phyloP scores from a whole-genome alignment of 92 coral and sea anemone species.

The Porites lobata region DNA sequence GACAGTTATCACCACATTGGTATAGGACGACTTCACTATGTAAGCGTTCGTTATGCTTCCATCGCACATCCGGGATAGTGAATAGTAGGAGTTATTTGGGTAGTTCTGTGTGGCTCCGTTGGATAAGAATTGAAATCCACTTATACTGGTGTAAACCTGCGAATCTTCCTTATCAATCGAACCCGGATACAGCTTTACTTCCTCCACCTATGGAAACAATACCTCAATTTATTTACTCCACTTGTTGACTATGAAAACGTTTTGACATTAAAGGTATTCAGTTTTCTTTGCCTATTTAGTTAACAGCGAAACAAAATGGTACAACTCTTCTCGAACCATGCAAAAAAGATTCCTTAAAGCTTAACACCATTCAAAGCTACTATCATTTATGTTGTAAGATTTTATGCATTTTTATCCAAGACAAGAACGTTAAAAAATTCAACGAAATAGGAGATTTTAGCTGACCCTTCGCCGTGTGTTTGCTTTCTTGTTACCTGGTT shows the following conservation, averaged over 20 bases:
- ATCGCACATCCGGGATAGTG: slow-evolving; percentile 70
- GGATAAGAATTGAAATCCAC: slow-evolving; percentile 77
- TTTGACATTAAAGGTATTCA: no score
- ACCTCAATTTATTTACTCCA: not conserved
- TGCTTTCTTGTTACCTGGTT: slow-evolving; percentile 73
- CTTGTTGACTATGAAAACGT: no score
- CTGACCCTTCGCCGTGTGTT: not conserved
- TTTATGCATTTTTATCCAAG: no score
- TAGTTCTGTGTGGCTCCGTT: slow-evolving; percentile 37
- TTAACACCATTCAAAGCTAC: no score
- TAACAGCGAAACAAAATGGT: no score
- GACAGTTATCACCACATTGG: slow-evolving; percentile 54
- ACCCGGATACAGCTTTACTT: slow-evolving; percentile 54
- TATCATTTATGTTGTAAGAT: no score
- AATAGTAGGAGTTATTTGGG: slow-evolving; percentile 27
- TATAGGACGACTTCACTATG: slow-evolving; percentile 49
- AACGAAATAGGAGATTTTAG: no score
- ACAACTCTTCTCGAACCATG: no score
- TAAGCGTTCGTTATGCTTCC: slow-evolving; percentile 64
- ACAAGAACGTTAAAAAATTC: no score
- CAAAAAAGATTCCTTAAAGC: no score
- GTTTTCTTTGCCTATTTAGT: no score
- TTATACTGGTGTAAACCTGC: slow-evolving; percentile 68
- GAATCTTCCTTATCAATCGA: slow-evolving; percentile 20
- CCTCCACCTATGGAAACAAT: slow-evolving; percentile 64